A percentile compares a stretch with the other conserved stretches of the same genome.
These are phyloP conservation scores for Clytia hemisphaerica DNA, from an alignment of 30 jellyfish, hydroid and myxozoan genomes.

Conservation along the genomic window DNA sequence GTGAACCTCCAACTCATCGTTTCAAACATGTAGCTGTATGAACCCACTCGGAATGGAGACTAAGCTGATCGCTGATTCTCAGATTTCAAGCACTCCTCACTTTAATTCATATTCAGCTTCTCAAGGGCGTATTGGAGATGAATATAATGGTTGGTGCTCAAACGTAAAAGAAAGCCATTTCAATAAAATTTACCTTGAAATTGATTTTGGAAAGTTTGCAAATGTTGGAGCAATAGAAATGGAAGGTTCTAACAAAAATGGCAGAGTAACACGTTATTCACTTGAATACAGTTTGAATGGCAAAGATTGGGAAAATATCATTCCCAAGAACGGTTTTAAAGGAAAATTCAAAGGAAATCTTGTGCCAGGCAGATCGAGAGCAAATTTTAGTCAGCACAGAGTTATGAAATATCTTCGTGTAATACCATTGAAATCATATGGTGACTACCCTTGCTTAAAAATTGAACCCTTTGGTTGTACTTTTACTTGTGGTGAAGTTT, in stretches of 20 bases:
- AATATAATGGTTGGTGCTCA: constrained; percentile 37
- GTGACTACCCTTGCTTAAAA: constrained; percentile 24
- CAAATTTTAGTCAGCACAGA: background rate
- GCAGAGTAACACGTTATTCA: constrained; percentile 8
- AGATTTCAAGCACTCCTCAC: constrained; percentile 3
- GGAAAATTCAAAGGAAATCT: constrained; percentile 20
- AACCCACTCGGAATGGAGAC: constrained; percentile 26
- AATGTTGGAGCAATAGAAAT: constrained; percentile 18
- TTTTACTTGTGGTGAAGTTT: constrained; percentile 23
- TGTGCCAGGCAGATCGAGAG: constrained; percentile 4
- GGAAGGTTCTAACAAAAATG: constrained; percentile 18
- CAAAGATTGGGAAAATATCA: constrained; percentile 3
- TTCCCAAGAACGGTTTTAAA: too few relatives aligned
- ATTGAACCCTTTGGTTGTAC: constrained; percentile 25
- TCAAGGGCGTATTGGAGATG: background rate
- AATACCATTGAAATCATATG: constrained; percentile 18
- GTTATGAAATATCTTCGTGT: constrained; percentile 16
- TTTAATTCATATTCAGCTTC: background rate
- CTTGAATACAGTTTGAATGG: constrained; percentile 30
- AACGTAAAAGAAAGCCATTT: constrained; percentile 13
- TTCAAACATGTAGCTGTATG: too few relatives aligned
- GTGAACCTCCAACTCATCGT: too few relatives aligned
- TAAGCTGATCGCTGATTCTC: background rate
- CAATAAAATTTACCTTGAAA: background rate
- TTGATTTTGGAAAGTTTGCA: constrained; percentile 26